phyloP scores from a whole-genome alignment of 2,888 invertebrate species.

The Scaptomyza tumidula region DNA sequence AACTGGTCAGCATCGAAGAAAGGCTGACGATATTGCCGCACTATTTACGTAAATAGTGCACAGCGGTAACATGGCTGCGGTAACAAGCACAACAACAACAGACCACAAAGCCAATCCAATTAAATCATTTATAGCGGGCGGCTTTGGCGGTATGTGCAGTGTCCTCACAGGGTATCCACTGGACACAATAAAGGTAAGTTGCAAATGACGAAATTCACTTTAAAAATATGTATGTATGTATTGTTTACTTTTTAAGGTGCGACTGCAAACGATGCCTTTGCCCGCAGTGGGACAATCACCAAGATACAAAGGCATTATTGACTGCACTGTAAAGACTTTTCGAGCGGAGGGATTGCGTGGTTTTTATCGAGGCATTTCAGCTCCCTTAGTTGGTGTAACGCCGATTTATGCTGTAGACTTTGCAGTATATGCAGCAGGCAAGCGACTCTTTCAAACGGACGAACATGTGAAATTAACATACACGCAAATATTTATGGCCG shows the following conservation, averaged over 20 bases:
- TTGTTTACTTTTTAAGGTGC: constrained; percentile 87
- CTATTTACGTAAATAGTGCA: constrained; percentile 60
- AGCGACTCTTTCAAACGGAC: constrained; percentile 89
- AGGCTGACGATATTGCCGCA: constrained; percentile 42
- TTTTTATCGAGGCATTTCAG: constrained; percentile 94
- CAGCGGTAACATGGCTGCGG: constrained; percentile 15
- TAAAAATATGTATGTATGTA: too few species aligned
- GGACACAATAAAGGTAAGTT: constrained; percentile 94
- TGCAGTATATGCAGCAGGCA: constrained; percentile 97
- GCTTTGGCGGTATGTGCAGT: constrained; percentile 97
- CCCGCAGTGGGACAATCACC: constrained; percentile 91
- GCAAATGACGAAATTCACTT: not conserved
- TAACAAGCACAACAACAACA: not conserved
- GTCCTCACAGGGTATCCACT: constrained; percentile 98
- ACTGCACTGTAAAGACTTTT: constrained; percentile 96
- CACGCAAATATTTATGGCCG: constrained; percentile 94
- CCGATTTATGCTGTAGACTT: constrained; percentile 99
- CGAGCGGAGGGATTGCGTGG: constrained; percentile 93
- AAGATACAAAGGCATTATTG: constrained; percentile 94
- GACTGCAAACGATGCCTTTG: constrained; percentile 97
- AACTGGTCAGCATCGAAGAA: constrained; percentile 18
- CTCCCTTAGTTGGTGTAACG: constrained; percentile 97
- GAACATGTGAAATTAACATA: constrained; percentile 88
- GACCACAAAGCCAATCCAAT: constrained; percentile 88
- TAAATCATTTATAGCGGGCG: constrained; percentile 98